Evolutionary conservation across 2,113 vertebrate genomes (phyloP), one percentile per base, ranked within the genome.

Genomic region (Eptatretus burgeri): DNA sequence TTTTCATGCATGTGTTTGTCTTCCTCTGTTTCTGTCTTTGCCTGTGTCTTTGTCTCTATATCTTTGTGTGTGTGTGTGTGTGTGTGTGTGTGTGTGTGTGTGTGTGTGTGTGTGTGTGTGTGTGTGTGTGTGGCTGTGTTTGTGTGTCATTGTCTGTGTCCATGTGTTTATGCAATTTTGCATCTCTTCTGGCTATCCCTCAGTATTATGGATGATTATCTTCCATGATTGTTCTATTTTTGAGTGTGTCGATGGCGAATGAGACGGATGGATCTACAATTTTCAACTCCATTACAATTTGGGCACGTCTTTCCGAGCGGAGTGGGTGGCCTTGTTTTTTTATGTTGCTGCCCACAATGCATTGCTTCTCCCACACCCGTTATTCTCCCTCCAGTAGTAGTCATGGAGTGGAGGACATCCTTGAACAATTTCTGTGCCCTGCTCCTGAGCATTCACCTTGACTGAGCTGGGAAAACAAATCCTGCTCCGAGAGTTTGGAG

Each of bases 391-490:
- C 9, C 56, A 17, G 56, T 10, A 11, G 10, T 60, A n/a, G 20
- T 60, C 12, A 20, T 60, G 56, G 56, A 9, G n/a, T 60, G 9
- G 56, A 20, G 12, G 56, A 60, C 56, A n/a, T 60, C 56, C 56
- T 60, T 60, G 10, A 60, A 60, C n/a, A n/a, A 9, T 60, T 9
- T 60, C 11, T 60, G 11, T 19, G n/a, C 2, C 56, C 12, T 19
- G 9, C 11, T 60, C 27, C 27, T 13, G 56, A 60, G 56, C 56
- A 2, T 60, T 10, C 53, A 17, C 53, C 53, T 60, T 60, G 56
- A 60, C 56, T 60, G 56, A 60, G 56, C 11, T 60, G 56, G 12
- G 56, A 60, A 11, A 60, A 60, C 13, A 60, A 60, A 60, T 17
- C 56, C 13, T 60, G 12, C 56, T 60, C 11, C 20, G 56, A 11